Evolutionary conservation across 1,140 invertebrate species (phyloP), one percentile per base, ranked within the genome.

Genomic region (Drosophila setifemur): DNA sequence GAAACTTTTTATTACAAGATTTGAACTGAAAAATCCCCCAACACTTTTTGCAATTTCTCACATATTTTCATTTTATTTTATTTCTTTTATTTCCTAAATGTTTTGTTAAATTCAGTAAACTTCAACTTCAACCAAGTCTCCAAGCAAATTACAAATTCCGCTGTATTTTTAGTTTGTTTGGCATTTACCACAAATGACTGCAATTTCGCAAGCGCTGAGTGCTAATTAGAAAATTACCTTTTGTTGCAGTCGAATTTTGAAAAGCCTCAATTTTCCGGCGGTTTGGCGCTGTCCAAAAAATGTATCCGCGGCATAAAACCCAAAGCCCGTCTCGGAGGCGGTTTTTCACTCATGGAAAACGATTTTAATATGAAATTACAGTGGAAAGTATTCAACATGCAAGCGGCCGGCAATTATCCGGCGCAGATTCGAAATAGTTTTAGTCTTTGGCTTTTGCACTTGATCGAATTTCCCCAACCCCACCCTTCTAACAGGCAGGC

Each of bases 401-500:
- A 48, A 49, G 18, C 25, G 42, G 8, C 18, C 58, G 43, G 19
- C 61, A 66, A 66, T 66, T 64, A 66, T 25, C 14, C 16, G 4
- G 33, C 61, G 58, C 61, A 48, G 42, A 66, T 40, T 66, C 33
- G 61, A 37, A 66, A 66, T 64, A 66, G 61, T 66, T 66, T 64
- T 66, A 64, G 61, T 64, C 49, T 64, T 66, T 66, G 61, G 61
- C 61, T 66, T 64, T 66, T 66, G 31, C 57, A 64, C 61, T 66
- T 66, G 61, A 66, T 66, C 61, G 58, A 66, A 66, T 66, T 33
- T 18, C 2, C 33, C 21, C 14, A 9, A 0, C 12, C 16, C 8
- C 11, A 7, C 21, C 7, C 16, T 4, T 29, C 21, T 8, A 19
- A 18, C 45, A 44, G 12, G 28, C 25, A 3, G 5, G 42, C 8